These are phyloP conservation scores for Odiellus spinosus DNA, from an alignment of 2,888 invertebrate genomes.

Conservation along the genomic window DNA sequence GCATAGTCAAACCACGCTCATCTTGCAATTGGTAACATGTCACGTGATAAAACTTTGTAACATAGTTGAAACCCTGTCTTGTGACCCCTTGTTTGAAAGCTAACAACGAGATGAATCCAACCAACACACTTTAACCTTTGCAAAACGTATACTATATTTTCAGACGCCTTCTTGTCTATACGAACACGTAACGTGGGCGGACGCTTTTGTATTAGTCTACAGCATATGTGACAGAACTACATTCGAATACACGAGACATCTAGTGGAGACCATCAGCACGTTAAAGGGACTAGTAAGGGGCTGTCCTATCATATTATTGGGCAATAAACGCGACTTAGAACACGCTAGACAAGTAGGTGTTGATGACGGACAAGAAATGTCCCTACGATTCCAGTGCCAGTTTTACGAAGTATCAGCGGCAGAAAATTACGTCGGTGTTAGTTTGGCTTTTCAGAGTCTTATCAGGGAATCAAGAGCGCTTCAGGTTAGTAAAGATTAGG, in stretches of 20 bases:
- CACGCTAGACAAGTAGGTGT: slow-evolving; percentile 38
- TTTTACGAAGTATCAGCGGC: slow-evolving; percentile 69
- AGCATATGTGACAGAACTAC: slow-evolving; percentile 55
- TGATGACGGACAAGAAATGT: slow-evolving; percentile 61
- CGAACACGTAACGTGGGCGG: slow-evolving; percentile 54
- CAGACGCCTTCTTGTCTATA: slow-evolving; percentile 18
- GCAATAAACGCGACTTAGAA: slow-evolving; percentile 58
- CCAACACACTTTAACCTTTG: too few species aligned
- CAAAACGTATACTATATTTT: not conserved
- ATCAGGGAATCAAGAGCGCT: slow-evolving; percentile 37
- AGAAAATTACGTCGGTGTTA: slow-evolving; percentile 55
- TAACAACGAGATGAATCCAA: too few species aligned
- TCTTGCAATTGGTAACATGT: too few species aligned
- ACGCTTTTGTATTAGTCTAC: slow-evolving; percentile 59
- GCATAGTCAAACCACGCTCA: too few species aligned
- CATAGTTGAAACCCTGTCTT: too few species aligned
- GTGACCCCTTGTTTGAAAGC: too few species aligned
- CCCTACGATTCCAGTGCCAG: slow-evolving; percentile 47
- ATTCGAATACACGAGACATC: slow-evolving; percentile 49
- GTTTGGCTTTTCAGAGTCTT: slow-evolving; percentile 52
- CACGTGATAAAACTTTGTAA: too few species aligned
- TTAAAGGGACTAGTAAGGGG: slow-evolving; percentile 35
- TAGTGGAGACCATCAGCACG: slow-evolving; percentile 48
- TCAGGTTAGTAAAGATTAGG: too few species aligned
- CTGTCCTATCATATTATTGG: slow-evolving; percentile 56